Evolutionary conservation across 2,888 invertebrate genomes (phyloP), one percentile per base, ranked within the genome.

Genomic region (Scaptomyza caliginosa): DNA sequence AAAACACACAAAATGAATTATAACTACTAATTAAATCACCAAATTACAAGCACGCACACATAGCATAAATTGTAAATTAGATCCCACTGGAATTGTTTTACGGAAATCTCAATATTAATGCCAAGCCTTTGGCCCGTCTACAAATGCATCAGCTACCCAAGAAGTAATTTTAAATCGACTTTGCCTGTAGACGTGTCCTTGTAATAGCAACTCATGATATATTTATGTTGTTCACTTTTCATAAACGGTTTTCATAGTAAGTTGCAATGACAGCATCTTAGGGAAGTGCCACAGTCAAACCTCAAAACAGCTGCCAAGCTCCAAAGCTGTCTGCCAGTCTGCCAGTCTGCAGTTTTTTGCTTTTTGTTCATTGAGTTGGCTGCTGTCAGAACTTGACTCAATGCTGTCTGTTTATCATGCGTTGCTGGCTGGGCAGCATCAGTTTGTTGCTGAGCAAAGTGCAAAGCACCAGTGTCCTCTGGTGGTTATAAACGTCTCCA

Each of bases 1-100:
- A 75, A 62, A 59, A n/a, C n/a, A 30, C 26, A 80, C 16, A 16
- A 34, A 79, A 79, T 87, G 80, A 83, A 67, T 83, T 83, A 87
- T 85, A 43, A 62, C 67, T 64, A 74, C 83, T 86, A 83, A 83
- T 83, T 83, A 83, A 83, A 83, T 83, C 88, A 85, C 63, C 79
- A 83, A 86, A 87, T 87, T 83, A 77, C 83, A 76, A 67, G 75
- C 88, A 83, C 88, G 83, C 74, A 83, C 79, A 77, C 83, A 79
- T 70, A 56, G 64, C 72, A 85, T 87, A 79, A 83, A 83, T 83
- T 83, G 68, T 69, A 84, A 86, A 77, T 80, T 80, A 49, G 46
- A 52, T 58, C 82, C 70, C 76, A 7, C 24, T 26, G 60, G 64
- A 42, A 65, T 72, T 54, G 34, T 40, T 40, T 30, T 19, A 59